phyloP scores from a whole-genome alignment of 2,797 vertebrate species.

The Apogon hyalosoma region DNA sequence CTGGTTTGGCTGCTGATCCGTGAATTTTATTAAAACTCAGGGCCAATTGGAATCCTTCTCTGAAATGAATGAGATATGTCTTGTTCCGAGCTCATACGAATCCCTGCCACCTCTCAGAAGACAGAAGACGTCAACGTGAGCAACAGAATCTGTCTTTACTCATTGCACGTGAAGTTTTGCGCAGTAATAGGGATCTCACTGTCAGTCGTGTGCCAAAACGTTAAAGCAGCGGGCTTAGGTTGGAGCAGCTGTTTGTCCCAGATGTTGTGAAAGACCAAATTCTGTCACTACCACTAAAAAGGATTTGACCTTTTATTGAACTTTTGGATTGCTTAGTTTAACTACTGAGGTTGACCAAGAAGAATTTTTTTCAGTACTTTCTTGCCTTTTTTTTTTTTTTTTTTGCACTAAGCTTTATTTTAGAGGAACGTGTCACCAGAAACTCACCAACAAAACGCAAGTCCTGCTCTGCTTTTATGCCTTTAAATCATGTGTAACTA shows the following conservation, averaged over 20 bases:
- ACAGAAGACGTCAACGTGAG: not conserved
- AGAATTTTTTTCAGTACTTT: not conserved
- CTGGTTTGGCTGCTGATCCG: no score
- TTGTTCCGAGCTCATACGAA: no score
- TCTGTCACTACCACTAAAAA: slow-evolving; percentile 28
- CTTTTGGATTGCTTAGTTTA: slow-evolving; percentile 22
- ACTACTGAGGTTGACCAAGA: slow-evolving; percentile 10
- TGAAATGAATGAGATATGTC: no score
- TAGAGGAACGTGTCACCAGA: slow-evolving; percentile 3
- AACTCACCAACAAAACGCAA: not conserved
- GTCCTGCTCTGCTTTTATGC: slow-evolving; percentile 9
- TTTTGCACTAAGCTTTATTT: slow-evolving; percentile 12
- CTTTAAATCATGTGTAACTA: slow-evolving; percentile 11
- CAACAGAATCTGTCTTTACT: slow-evolving; percentile 13
- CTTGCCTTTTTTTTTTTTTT: no score
- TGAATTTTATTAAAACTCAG: no score
- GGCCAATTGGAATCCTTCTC: no score
- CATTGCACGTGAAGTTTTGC: slow-evolving; percentile 7
- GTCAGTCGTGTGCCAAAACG: slow-evolving; percentile 6
- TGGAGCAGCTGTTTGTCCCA: slow-evolving; percentile 27
- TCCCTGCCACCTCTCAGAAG: not conserved
- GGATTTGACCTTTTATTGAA: slow-evolving; percentile 46
- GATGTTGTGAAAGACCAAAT: slow-evolving; percentile 37
- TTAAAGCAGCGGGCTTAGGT: slow-evolving; percentile 5
- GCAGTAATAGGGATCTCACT: slow-evolving; percentile 1